Percentiles rank a stretch among this genome's conserved stretches.
Evolutionary conservation across 1,140 invertebrate species (phyloP).

Genomic region (Drosophila baimaii): DNA sequence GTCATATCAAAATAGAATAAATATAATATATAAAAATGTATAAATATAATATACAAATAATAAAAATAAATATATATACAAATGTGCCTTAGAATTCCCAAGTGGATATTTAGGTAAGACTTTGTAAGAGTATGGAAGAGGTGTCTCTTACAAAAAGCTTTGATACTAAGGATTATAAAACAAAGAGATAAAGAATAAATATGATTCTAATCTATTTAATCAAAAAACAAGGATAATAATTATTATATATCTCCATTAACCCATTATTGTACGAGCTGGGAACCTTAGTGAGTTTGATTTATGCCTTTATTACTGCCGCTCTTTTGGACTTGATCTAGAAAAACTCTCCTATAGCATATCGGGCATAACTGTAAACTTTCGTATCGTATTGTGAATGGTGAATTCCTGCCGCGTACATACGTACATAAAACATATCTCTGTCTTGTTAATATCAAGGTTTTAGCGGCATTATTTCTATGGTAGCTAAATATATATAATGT

Average conservation of each 20-base stretch:
- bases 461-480: conserved; percentile 35
- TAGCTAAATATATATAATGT: conserved; percentile 50
- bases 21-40: too few relatives aligned
- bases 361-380: conserved; percentile 17
- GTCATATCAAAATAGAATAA: too few relatives aligned
- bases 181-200: too few relatives aligned
- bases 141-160: too few relatives aligned
- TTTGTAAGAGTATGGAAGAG: neutral
- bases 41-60: neutral
- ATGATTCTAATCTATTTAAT: too few relatives aligned
- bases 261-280: too few relatives aligned
- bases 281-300: neutral
- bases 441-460: conserved; percentile 50
- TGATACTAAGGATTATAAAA: too few relatives aligned
- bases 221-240: too few relatives aligned
- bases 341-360: neutral
- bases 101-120: neutral
- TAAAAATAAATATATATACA: neutral
- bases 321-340: conserved; percentile 23
- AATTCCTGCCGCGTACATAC: neutral
- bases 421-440: conserved; percentile 1
- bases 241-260: too few relatives aligned
- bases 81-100: neutral
- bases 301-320: neutral
- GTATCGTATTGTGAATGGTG: neutral